Conservation (phyloP, 2,888 invertebrate species). For the Acronicta psi region DNA sequence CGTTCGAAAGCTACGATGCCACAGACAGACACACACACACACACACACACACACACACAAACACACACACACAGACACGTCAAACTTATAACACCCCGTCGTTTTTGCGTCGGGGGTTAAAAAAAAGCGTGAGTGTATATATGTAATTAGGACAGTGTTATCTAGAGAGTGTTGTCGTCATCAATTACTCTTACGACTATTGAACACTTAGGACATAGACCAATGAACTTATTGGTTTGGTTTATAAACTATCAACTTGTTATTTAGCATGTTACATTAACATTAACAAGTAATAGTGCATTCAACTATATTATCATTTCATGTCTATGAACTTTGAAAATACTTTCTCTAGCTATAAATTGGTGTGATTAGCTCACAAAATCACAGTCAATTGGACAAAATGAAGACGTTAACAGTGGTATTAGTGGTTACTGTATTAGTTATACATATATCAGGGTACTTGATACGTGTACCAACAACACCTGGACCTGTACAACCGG, state of each 20-base stretch:
- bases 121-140: no score
- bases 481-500: slow-evolving; percentile 44
- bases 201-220: slow-evolving; percentile 30
- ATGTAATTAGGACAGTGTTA: no score
- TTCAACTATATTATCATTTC: slow-evolving; percentile 74
- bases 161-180: not conserved
- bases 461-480: slow-evolving; percentile 76
- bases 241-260: slow-evolving; percentile 40
- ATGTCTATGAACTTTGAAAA: slow-evolving; percentile 68
- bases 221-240: no score
- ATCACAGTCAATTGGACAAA: slow-evolving; percentile 61
- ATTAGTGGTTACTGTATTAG: slow-evolving; percentile 48
- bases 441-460: slow-evolving; percentile 67
- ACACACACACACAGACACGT: no score
- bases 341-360: slow-evolving; percentile 64
- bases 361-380: slow-evolving; percentile 25
- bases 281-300: slow-evolving; percentile 60
- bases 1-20: no score
- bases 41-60: no score
- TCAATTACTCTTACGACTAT: slow-evolving; percentile 13
- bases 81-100: no score
- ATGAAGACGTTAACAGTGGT: slow-evolving; percentile 75
- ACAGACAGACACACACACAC: no score
- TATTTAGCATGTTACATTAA: slow-evolving; percentile 38
- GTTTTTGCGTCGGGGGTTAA: no score